These are phyloP conservation scores for Propithecus deckenii DNA, from an alignment of 2,797 vertebrate species.

Conservation along the genomic window DNA sequence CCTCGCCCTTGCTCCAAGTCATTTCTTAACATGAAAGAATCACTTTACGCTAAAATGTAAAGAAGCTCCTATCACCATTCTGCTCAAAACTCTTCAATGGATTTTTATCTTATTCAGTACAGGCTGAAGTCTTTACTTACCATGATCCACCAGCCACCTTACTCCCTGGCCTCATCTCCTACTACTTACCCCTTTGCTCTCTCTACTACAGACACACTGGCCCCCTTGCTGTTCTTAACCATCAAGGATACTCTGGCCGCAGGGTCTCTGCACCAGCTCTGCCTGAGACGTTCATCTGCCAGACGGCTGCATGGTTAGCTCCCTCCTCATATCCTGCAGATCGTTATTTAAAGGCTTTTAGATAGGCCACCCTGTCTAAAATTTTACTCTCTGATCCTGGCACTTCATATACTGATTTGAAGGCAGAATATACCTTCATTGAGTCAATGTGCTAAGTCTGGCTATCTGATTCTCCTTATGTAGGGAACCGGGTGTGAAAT, in stretches of 20 bases:
- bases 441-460: not conserved
- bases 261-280: not conserved
- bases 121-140: not conserved
- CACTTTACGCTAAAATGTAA: not conserved
- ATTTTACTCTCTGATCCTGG: not conserved
- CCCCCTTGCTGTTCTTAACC: not conserved
- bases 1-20: not conserved
- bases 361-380: not conserved
- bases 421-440: not conserved
- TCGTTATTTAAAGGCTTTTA: not conserved
- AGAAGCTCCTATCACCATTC: not conserved
- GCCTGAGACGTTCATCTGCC: not conserved
- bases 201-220: not conserved
- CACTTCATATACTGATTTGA: not conserved
- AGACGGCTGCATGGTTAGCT: not conserved
- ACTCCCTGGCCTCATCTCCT: not conserved
- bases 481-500: not conserved
- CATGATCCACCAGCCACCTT: not conserved
- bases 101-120: not conserved
- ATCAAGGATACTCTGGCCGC: not conserved
- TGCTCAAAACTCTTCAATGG: not conserved
- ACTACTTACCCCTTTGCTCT: not conserved
- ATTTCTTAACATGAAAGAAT: not conserved
- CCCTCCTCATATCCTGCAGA: not conserved
- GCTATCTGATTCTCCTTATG: not conserved